Percentiles rank a stretch among this genome's conserved stretches.
These are phyloP conservation scores for Odobenus rosmarus DNA, from an alignment of 2,113 vertebrate genomes.

Conservation along the genomic window DNA sequence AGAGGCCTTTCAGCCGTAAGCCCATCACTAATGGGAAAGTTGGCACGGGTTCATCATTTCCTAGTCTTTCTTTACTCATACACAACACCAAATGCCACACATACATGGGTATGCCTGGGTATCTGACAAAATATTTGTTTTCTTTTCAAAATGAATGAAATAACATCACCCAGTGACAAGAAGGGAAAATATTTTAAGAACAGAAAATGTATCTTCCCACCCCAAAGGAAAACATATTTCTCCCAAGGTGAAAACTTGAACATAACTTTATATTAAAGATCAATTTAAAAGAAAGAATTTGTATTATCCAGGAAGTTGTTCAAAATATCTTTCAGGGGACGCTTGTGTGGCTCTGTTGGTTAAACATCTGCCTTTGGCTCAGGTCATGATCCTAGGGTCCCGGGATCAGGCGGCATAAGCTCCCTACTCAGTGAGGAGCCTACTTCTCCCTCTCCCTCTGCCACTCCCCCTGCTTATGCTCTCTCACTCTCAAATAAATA, in stretches of 20 bases:
- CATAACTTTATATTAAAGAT: not conserved
- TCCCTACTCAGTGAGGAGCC: not conserved
- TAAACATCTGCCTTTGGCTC: not conserved
- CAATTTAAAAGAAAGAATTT: not conserved
- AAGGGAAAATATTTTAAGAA: slow-evolving; percentile 56
- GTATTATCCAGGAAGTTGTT: not conserved
- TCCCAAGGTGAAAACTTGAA: not conserved
- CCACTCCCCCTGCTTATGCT: not conserved
- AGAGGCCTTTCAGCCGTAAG: not conserved
- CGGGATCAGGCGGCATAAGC: not conserved
- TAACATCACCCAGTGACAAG: not conserved
- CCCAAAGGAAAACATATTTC: not conserved
- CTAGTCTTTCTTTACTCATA: not conserved
- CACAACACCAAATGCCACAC: not conserved
- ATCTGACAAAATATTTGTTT: slow-evolving; percentile 33
- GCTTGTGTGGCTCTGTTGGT: not conserved
- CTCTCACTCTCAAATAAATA: not conserved
- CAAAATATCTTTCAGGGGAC: not conserved
- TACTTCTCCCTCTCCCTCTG: not conserved
- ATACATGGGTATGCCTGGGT: not conserved
- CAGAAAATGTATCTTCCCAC: not conserved
- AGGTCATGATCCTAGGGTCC: not conserved
- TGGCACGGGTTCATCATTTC: not conserved
- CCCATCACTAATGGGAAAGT: not conserved
- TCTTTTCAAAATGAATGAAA: slow-evolving; percentile 5